A percentile compares a stretch with the other conserved stretches of the same genome.
Evolutionary conservation across 1,140 invertebrate species (phyloP).

Genomic region (Drosophila takahashii): DNA sequence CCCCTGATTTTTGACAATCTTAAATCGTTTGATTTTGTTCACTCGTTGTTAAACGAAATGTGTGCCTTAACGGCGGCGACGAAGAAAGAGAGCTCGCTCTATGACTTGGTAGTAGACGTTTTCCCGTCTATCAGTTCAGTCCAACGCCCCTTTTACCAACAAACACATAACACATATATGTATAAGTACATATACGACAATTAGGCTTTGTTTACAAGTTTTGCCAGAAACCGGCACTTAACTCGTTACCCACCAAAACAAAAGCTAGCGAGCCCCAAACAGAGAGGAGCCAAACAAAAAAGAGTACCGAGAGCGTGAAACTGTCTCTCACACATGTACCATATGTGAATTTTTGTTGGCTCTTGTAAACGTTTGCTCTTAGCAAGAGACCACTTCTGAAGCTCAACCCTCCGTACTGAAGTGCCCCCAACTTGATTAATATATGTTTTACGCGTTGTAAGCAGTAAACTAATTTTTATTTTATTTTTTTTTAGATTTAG

Average conservation of each 20-base stretch:
- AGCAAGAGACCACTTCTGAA: conserved; percentile 8
- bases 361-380: conserved; percentile 39
- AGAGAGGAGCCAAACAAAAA: conserved; percentile 4
- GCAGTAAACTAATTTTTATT: conserved; percentile 28
- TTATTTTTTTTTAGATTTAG: conserved; percentile 83
- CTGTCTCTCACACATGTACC: conserved; percentile 42
- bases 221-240: conserved; percentile 65
- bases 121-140: conserved; percentile 44
- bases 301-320: conserved; percentile 13
- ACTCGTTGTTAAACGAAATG: not conserved
- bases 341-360: conserved; percentile 21
- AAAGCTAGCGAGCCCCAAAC: conserved; percentile 36
- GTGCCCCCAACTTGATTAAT: not conserved
- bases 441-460: conserved; percentile 1
- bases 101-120: conserved; percentile 39
- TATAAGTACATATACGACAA: conserved; percentile 24
- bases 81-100: not conserved
- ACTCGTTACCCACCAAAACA: conserved; percentile 75
- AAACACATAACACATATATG: not conserved
- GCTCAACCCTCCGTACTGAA: not conserved
- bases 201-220: conserved; percentile 79
- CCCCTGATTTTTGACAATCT: not conserved
- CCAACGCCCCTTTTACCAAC: conserved; percentile 58
- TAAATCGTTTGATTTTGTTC: not conserved
- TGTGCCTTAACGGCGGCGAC: not conserved